These are phyloP conservation scores for Bucco capensis DNA, from an alignment of 2,113 vertebrate species.

Conservation along the genomic window DNA sequence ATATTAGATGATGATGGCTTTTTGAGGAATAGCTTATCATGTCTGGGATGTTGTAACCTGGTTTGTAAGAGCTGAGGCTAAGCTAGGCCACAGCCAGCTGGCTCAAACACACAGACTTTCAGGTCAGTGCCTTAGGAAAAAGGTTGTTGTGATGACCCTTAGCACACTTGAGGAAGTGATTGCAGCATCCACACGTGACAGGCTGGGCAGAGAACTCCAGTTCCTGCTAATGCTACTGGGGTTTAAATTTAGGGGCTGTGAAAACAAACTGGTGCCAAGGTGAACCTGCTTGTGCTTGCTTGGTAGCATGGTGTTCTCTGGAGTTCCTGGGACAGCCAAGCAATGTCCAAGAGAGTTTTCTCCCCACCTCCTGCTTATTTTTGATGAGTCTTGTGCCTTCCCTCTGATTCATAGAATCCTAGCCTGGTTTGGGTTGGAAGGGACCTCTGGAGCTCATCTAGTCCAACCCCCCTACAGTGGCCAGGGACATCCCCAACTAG, in stretches of 20 bases:
- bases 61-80: background rate
- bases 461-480: too few relatives aligned
- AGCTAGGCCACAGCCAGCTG: background rate
- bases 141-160: background rate
- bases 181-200: background rate
- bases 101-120: background rate
- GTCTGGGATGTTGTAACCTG: background rate
- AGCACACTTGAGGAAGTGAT: background rate
- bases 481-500: too few relatives aligned
- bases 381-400: background rate
- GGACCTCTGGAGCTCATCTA: too few relatives aligned
- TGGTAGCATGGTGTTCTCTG: background rate
- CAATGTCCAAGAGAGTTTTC: background rate
- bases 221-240: background rate
- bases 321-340: background rate
- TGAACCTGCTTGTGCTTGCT: background rate
- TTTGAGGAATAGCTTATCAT: background rate
- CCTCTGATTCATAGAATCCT: too few relatives aligned
- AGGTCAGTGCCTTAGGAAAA: background rate
- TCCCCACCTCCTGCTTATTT: background rate
- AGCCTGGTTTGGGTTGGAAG: too few relatives aligned
- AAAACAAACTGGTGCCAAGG: background rate
- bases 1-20: background rate
- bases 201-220: background rate
- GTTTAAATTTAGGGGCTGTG: slow-evolving; percentile 5